Evolutionary conservation across 2,888 invertebrate species (phyloP).

Genomic region (Plagiodera versicolora): DNA sequence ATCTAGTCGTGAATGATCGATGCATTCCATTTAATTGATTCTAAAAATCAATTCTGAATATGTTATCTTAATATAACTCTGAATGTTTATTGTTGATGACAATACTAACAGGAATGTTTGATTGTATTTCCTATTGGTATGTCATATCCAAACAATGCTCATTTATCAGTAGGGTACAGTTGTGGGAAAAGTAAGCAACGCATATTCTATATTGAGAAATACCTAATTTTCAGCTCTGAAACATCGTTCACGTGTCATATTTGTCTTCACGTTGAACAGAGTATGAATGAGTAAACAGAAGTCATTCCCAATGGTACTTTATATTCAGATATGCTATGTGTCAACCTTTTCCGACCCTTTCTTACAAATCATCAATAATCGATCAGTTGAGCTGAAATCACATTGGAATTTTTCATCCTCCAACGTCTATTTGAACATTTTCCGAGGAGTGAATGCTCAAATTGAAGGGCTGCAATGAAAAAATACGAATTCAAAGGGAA

Average conservation of each 20-base stretch:
- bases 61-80: no score
- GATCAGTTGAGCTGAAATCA: neutral
- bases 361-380: neutral
- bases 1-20: no score
- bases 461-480: no score
- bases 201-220: neutral
- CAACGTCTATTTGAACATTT: no score
- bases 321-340: neutral
- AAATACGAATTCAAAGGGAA: no score
- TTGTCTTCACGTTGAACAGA: neutral
- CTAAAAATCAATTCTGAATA: no score
- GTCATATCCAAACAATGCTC: no score
- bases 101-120: no score
- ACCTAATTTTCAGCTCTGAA: neutral
- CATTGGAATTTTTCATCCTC: neutral
- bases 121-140: no score
- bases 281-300: neutral
- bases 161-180: neutral
- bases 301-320: neutral
- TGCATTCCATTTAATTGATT: no score
- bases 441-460: no score
- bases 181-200: neutral
- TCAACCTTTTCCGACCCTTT: neutral
- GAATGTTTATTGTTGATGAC: no score
- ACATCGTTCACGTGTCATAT: neutral